phyloP scores from a whole-genome alignment of 1,140 invertebrate genomes.

The Micrasema minimum region DNA sequence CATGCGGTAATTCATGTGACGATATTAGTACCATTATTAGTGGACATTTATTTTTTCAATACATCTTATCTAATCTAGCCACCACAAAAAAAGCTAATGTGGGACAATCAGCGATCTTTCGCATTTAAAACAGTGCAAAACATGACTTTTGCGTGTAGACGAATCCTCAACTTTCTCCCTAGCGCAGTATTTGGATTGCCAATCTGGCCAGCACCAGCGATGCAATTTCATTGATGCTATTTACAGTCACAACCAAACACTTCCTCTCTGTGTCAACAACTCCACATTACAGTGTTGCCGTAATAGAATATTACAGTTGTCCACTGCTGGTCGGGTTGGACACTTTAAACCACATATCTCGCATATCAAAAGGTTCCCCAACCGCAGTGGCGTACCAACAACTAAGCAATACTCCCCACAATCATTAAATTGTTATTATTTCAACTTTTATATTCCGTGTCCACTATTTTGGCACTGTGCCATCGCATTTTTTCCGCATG shows the following conservation, averaged over 20 bases:
- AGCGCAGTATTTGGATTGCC: too few species aligned
- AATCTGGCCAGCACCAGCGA: background rate
- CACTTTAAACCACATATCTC: background rate
- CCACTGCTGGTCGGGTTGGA: background rate
- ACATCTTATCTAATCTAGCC: too few species aligned
- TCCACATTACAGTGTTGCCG: background rate
- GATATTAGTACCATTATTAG: too few species aligned
- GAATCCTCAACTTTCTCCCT: too few species aligned
- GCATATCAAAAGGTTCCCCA: slow-evolving; percentile 3
- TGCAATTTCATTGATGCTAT: background rate
- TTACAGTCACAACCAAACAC: background rate
- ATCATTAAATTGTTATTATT: background rate
- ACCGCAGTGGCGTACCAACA: background rate
- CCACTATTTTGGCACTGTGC: background rate
- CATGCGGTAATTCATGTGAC: too few species aligned
- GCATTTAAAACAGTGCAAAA: too few species aligned
- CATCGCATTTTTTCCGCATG: background rate
- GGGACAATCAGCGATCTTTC: too few species aligned
- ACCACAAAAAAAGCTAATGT: too few species aligned
- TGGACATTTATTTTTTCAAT: too few species aligned
- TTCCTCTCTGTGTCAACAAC: slow-evolving; percentile 27
- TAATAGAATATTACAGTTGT: background rate
- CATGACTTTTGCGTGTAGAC: too few species aligned
- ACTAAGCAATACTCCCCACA: background rate
- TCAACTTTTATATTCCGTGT: background rate